Percentiles rank a stretch among this genome's conserved stretches.
Evolutionary conservation across 2,797 vertebrate species (phyloP).

Genomic region (Thripadectes ignobilis): DNA sequence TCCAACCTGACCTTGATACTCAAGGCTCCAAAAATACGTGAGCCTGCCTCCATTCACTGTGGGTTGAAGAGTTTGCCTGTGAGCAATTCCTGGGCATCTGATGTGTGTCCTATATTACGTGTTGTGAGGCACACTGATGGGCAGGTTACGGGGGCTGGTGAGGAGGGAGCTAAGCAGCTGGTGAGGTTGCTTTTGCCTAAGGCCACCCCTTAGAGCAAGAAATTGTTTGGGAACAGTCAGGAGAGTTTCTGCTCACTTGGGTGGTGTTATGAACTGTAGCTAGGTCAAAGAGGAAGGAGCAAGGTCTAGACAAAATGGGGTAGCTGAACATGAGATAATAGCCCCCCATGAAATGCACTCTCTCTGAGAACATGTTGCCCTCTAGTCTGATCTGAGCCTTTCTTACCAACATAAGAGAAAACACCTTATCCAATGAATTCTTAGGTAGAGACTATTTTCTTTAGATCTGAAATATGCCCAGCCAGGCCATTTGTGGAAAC

Average conservation of each 20-base stretch:
- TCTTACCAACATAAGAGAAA: background rate
- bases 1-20: background rate
- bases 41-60: background rate
- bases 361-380: background rate
- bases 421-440: background rate
- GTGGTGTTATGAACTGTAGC: background rate
- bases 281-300: background rate
- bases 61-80: background rate
- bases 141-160: rapidly evolving
- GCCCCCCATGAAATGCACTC: rapidly evolving
- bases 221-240: background rate
- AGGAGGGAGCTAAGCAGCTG: background rate
- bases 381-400: background rate
- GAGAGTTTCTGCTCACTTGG: background rate
- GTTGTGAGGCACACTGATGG: background rate
- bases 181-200: background rate
- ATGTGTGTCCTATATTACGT: background rate
- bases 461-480: background rate
- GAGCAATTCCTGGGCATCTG: background rate
- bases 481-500: background rate
- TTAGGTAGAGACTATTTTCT: background rate
- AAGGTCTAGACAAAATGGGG: background rate
- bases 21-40: rapidly evolving
- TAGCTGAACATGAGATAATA: background rate
- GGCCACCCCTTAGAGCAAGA: background rate